Base-by-base conservation (phyloP, 2,113 vertebrate species). In the Puffinus mauretanicus region DNA sequence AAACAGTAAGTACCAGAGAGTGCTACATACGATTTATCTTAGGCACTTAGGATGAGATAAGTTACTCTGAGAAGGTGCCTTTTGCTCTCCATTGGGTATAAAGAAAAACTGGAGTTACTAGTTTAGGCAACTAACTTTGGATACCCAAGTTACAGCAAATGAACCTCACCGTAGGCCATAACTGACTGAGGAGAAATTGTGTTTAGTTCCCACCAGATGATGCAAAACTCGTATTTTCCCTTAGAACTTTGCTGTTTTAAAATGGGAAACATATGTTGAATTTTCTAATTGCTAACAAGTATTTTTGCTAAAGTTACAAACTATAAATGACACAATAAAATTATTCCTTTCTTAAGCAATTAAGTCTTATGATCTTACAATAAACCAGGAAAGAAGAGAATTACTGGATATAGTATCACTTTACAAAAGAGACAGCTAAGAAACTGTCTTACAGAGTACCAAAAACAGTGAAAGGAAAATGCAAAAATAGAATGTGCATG, bases 401-500 rank as follows among this genome's bases (percentile, higher is more conserved):
- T 42, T 82, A 71, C 40, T 91, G 38, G 42, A 36, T 85, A 69
- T 44, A 69, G 44, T 86, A 82, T 58, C 44, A 78, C 55, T 47
- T 86, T 44, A 78, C 1, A 0, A 79, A 83, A 81, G 51, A 85
- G 44, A 82, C 54, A 84, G 54, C 40, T 86, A 78, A 86, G 77
- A 90, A 86, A 62, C 46, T 73, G 47, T 51, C 19, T 89, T 82
- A 72, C 38, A 78, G 72, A 89, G 25, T 81, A 92, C 18, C 29
- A 87, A 86, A 83, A 95, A 83, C 51, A 96, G n/a, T 54, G 81
- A 96, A 95, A 91, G 86, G 75, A 95, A 95, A 95, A 93, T 65
- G 52, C 18, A 94, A 93, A 97, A 94, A 96, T 61, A 96, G 87
- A 96, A 91, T 54, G 42, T 73, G 67, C 93, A 69, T 79, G 67